Base-by-base conservation (phyloP, 2,888 invertebrate species). In the Molorchus minor region DNA sequence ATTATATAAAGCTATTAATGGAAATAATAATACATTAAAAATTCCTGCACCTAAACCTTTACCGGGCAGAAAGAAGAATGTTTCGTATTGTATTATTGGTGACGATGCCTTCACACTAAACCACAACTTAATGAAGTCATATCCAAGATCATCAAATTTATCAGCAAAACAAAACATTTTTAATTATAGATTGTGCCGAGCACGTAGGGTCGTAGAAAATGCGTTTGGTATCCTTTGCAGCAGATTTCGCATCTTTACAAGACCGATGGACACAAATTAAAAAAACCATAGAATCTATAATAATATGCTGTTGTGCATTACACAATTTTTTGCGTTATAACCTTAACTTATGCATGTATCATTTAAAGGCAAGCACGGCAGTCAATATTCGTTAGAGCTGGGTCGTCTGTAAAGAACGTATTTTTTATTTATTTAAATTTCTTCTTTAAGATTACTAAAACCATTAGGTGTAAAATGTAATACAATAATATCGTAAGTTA, bases 271-370 rank as follows among this genome's bases (percentile, higher is more conserved):
- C 25, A 21, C 45, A 21, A 45, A 1, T 20, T n/a, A n/a, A 21
- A 3, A 45, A 21, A 45, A 45, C 20, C 20, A 45, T 15, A 15
- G 20, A 45, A 45, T 45, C 21, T 21, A 45, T 45, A 25, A 45
- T 20, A 45, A 45, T 20, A 20, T 45, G 25, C 25, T 25, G 25
- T 25, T 25, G 25, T 25, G 25, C 25, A 25, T 25, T 25, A 25
- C 25, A 25, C 25, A 25, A 25, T 25, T 25, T 25, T 25, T 25
- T 25, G 25, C 25, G 25, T 40, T n/a, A n/a, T n/a, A n/a, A n/a
- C n/a, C n/a, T n/a, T n/a, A n/a, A n/a, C n/a, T n/a, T n/a, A n/a
- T n/a, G n/a, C n/a, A n/a, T n/a, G n/a, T n/a, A n/a, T n/a, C n/a
- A n/a, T n/a, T n/a, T n/a, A n/a, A n/a, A n/a, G n/a, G n/a, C n/a